A percentile compares a stretch with the other conserved stretches of the same genome.
phyloP scores from a whole-genome alignment of 2,797 vertebrate genomes.

The Parambassis ranga region DNA sequence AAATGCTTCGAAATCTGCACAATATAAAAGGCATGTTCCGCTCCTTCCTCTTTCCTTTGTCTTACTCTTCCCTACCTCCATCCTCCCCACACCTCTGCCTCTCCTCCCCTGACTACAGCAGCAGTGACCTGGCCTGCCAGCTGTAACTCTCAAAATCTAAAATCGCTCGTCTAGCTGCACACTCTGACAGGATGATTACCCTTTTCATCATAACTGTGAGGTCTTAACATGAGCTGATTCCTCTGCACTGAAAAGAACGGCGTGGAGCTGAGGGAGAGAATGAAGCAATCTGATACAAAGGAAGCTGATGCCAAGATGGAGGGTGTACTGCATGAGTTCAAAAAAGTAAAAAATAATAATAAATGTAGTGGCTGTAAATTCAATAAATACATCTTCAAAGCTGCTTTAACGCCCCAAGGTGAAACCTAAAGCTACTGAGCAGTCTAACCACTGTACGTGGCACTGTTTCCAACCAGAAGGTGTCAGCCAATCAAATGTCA shows the following conservation, averaged over 20 bases:
- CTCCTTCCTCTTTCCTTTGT: background rate
- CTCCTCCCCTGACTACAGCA: conserved; percentile 24
- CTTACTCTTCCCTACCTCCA: background rate
- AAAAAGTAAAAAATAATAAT: no score
- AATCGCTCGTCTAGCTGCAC: conserved; percentile 50
- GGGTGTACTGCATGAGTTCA: no score
- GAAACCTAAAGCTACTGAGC: background rate
- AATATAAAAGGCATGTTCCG: no score
- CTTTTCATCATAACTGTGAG: conserved; percentile 73
- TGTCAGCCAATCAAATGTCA: background rate
- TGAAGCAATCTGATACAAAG: conserved; percentile 8
- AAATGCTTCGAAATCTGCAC: background rate
- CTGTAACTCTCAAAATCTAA: conserved; percentile 59
- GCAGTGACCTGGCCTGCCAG: conserved; percentile 64
- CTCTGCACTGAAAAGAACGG: conserved; percentile 44
- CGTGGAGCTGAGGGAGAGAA: conserved; percentile 1
- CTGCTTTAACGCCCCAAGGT: background rate
- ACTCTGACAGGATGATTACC: conserved; percentile 72
- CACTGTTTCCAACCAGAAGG: background rate
- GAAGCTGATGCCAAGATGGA: background rate
- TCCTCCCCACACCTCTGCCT: background rate
- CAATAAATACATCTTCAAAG: background rate
- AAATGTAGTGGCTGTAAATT: no score
- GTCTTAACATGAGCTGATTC: conserved; percentile 70
- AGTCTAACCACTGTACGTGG: background rate